Percentiles rank a stretch among this genome's conserved stretches.
phyloP scores from a whole-genome alignment of 2,113 vertebrate species.

The Chelonoidis abingdonii region DNA sequence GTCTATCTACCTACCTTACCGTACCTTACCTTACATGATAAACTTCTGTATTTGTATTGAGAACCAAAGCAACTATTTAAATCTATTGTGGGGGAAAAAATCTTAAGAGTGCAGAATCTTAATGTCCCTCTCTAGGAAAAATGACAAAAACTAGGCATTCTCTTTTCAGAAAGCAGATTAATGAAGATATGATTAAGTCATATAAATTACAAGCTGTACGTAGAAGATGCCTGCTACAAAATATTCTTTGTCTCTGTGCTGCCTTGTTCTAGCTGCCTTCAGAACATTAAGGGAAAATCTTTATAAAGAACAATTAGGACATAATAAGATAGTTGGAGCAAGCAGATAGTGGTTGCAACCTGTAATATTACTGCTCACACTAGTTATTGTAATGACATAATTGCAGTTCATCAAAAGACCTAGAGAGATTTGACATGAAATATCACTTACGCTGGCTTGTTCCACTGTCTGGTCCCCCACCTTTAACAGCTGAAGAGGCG shows the following conservation, averaged over 20 bases:
- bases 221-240: not conserved
- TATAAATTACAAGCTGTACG: not conserved
- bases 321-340: not conserved
- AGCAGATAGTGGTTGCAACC: slow-evolving; percentile 8
- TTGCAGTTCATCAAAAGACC: slow-evolving; percentile 15
- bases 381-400: slow-evolving; percentile 18
- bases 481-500: not conserved
- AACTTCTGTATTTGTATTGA: not conserved
- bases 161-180: not conserved
- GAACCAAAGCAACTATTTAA: not conserved
- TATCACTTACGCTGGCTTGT: not conserved
- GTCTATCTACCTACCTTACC: too few relatives aligned
- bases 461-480: slow-evolving; percentile 3
- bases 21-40: not conserved
- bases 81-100: not conserved
- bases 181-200: not conserved
- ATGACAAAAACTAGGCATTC: not conserved
- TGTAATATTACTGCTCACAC: not conserved
- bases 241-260: not conserved
- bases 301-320: not conserved
- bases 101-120: not conserved
- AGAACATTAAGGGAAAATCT: not conserved
- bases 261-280: not conserved
- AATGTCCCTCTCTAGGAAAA: not conserved
- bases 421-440: not conserved